Evolutionary conservation across 2,113 vertebrate genomes (phyloP).

Genomic region (Myodes glareolus): DNA sequence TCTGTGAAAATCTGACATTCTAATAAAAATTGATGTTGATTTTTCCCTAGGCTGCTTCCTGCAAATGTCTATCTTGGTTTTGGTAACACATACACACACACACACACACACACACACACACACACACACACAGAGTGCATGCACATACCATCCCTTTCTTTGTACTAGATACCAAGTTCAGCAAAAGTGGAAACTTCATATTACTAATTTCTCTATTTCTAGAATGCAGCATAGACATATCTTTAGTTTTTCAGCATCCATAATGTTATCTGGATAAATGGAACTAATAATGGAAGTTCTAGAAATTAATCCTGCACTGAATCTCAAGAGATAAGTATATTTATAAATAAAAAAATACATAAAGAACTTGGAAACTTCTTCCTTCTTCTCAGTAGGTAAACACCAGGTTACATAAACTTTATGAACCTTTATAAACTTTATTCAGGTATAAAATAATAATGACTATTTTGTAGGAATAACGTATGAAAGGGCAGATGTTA

Average conservation of each 20-base stretch:
- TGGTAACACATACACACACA: not conserved
- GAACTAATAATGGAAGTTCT: constrained; percentile 23
- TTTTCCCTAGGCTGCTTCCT: not conserved
- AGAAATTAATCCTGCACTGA: constrained; percentile 37
- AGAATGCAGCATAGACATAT: not conserved
- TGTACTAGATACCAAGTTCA: not conserved
- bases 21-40: not conserved
- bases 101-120: not conserved
- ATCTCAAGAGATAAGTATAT: not conserved
- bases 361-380: not conserved
- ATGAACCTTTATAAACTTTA: not conserved
- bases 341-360: not conserved
- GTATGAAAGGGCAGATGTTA: not conserved
- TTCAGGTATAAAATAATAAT: not conserved
- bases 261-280: not conserved
- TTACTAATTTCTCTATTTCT: constrained; percentile 28
- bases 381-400: not conserved
- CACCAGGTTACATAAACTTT: not conserved
- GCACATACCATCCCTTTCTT: not conserved
- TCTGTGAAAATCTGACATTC: not conserved
- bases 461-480: not conserved
- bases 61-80: not conserved
- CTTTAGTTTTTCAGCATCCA: constrained; percentile 4
- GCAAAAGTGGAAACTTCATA: not conserved
- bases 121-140: not conserved